phyloP scores from a whole-genome alignment of 1,140 invertebrate species.

The Leptonema lineaticorne region DNA sequence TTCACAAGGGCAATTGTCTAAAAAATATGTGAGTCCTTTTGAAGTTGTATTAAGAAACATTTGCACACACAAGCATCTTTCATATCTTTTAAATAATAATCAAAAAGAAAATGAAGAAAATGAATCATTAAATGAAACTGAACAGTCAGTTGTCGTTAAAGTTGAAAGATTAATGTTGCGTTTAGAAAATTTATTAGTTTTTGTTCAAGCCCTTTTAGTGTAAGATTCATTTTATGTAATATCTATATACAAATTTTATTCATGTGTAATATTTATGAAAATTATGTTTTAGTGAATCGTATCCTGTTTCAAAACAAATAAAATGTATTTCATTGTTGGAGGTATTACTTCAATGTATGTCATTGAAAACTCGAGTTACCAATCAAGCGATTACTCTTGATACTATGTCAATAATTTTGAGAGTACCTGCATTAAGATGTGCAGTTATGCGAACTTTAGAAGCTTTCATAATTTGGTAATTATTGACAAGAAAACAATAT shows the following conservation, averaged over 20 bases:
- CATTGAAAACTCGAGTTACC: constrained; percentile 11
- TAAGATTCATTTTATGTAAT: constrained; percentile 17
- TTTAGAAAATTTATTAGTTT: constrained; percentile 36
- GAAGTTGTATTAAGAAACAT: constrained; percentile 12
- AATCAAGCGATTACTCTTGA: constrained; percentile 26
- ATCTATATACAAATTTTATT: neutral
- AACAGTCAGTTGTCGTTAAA: constrained; percentile 10
- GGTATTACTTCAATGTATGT: constrained; percentile 26
- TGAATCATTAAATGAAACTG: neutral
- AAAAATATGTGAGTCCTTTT: neutral
- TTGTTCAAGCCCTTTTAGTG: constrained; percentile 38
- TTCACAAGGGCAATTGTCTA: neutral
- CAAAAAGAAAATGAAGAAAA: neutral
- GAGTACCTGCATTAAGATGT: constrained; percentile 6
- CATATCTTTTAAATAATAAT: neutral
- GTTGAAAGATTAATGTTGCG: constrained; percentile 16
- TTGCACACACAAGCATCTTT: neutral
- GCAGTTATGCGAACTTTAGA: constrained; percentile 28
- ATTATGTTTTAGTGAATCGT: constrained; percentile 32
- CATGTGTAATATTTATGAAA: constrained; percentile 9
- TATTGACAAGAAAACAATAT: neutral
- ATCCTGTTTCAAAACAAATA: constrained; percentile 31
- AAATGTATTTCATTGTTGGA: constrained; percentile 25
- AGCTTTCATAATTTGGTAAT: constrained; percentile 34
- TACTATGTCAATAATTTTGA: constrained; percentile 1